phyloP scores from a whole-genome alignment of 2,113 vertebrate genomes.

The Microtus oregoni region DNA sequence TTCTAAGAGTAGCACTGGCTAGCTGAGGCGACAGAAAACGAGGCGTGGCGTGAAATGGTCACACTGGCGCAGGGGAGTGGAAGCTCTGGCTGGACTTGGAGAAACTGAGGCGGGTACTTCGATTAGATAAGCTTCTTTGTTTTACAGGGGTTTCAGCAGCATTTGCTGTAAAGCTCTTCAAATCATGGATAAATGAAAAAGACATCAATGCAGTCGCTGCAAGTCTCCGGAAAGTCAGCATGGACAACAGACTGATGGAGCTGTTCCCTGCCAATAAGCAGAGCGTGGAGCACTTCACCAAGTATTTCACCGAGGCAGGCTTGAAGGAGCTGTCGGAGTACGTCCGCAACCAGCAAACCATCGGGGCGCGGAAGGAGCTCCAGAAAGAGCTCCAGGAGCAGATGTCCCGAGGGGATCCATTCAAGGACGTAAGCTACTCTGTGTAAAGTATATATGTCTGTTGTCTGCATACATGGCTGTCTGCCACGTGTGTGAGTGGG shows the following conservation, averaged over 20 bases:
- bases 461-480: no score
- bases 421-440: constrained; percentile 93
- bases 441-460: background rate
- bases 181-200: constrained; percentile 99
- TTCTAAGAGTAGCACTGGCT: background rate
- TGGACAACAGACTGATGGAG: constrained; percentile 99
- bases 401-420: constrained; percentile 95
- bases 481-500: background rate
- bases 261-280: constrained; percentile 99
- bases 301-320: constrained; percentile 98
- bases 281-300: constrained; percentile 98
- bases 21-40: background rate
- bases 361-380: constrained; percentile 97
- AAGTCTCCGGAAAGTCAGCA: constrained; percentile 97
- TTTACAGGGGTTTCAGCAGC: constrained; percentile 96
- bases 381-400: constrained; percentile 98
- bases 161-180: constrained; percentile 99
- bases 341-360: constrained; percentile 97
- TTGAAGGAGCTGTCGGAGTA: constrained; percentile 98
- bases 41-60: background rate
- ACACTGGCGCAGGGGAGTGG: background rate
- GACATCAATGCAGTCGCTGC: constrained; percentile 98
- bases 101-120: background rate
- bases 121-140: background rate
- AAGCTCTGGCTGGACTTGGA: background rate